phyloP scores from a whole-genome alignment of 2,888 invertebrate species.

The Scaptomyza caliginosa region DNA sequence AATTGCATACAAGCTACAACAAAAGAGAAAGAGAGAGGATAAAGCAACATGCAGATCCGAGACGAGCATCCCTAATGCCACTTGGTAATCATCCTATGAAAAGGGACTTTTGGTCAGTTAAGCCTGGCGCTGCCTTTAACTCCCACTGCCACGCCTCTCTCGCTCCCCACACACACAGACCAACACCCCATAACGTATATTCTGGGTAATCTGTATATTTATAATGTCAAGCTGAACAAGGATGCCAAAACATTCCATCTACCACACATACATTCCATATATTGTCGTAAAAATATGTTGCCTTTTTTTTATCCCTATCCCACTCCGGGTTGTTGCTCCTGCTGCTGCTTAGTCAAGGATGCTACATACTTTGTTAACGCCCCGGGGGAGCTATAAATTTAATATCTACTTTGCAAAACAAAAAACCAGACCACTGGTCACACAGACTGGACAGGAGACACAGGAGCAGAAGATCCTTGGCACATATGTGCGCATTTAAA shows the following conservation, averaged over 20 bases:
- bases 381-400: slow-evolving; percentile 84
- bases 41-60: slow-evolving; percentile 23
- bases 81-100: slow-evolving; percentile 60
- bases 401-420: slow-evolving; percentile 82
- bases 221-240: slow-evolving; percentile 65
- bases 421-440: slow-evolving; percentile 25
- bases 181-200: slow-evolving; percentile 23
- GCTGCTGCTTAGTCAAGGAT: slow-evolving; percentile 46
- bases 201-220: slow-evolving; percentile 79
- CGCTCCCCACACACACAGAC: too few species aligned
- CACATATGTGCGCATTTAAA: slow-evolving; percentile 19
- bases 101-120: slow-evolving; percentile 30
- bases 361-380: slow-evolving; percentile 75
- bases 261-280: slow-evolving; percentile 59
- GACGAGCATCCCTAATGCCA: slow-evolving; percentile 45
- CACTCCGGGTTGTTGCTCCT: slow-evolving; percentile 9
- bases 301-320: slow-evolving; percentile 30
- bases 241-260: slow-evolving; percentile 60
- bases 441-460: slow-evolving; percentile 2
- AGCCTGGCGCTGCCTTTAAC: slow-evolving; percentile 24
- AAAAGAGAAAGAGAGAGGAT: background rate
- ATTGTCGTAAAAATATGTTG: slow-evolving; percentile 78
- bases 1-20: slow-evolving; percentile 39
- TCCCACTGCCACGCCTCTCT: background rate
- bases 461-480: background rate